These are phyloP conservation scores for Setophaga petechia DNA, from an alignment of 2,113 vertebrate genomes.

Conservation along the genomic window DNA sequence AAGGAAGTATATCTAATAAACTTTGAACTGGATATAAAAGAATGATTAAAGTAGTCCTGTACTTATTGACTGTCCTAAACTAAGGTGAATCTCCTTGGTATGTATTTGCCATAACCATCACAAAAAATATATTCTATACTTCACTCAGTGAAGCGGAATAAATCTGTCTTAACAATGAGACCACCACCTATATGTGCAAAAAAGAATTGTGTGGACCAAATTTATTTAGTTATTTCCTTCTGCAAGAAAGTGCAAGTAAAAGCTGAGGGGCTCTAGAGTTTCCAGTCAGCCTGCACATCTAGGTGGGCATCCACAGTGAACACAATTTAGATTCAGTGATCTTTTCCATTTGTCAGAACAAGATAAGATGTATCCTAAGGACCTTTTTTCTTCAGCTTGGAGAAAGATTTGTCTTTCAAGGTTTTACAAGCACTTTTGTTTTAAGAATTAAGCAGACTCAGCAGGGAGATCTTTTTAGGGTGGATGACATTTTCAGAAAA, in stretches of 20 bases:
- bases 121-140: not conserved
- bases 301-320: not conserved
- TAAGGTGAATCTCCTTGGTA: not conserved
- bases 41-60: not conserved
- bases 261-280: not conserved
- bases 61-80: not conserved
- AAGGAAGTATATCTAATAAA: not conserved
- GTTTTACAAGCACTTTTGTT: not conserved
- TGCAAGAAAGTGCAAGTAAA: not conserved
- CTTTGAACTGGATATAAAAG: not conserved
- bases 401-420: not conserved
- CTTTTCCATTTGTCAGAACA: not conserved
- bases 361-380: not conserved
- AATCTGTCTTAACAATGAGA: not conserved
- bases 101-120: not conserved
- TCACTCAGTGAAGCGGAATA: not conserved
- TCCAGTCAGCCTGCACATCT: not conserved
- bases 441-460: not conserved
- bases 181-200: accelerated
- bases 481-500: constrained; percentile 7
- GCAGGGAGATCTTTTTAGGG: not conserved
- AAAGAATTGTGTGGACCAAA: not conserved
- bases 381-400: not conserved
- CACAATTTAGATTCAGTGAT: not conserved
- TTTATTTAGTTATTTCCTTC: not conserved